phyloP scores from a whole-genome alignment of 2,888 invertebrate species.

The Limulus polyphemus region DNA sequence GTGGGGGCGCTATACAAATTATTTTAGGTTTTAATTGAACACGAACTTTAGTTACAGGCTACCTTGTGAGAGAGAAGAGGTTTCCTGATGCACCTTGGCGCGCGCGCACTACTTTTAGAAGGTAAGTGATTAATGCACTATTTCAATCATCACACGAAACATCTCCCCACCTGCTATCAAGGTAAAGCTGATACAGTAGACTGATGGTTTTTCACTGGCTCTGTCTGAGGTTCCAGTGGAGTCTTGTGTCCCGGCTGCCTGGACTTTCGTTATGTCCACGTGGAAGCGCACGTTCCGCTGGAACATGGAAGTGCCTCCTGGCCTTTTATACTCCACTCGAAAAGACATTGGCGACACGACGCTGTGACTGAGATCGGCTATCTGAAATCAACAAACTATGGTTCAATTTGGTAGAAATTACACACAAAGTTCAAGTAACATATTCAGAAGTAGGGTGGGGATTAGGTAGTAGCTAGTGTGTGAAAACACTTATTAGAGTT shows the following conservation, averaged over 20 bases:
- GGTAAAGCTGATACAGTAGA: conserved; percentile 90
- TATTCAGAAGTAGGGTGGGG: too few relatives aligned
- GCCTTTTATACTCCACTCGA: conserved; percentile 87
- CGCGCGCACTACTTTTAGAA: too few relatives aligned
- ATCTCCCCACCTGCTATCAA: conserved; percentile 64
- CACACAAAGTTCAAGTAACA: too few relatives aligned
- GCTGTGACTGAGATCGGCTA: conserved; percentile 90
- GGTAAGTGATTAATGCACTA: background rate
- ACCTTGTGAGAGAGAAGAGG: too few relatives aligned
- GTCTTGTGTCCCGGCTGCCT: conserved; percentile 22
- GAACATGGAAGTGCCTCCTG: conserved; percentile 79
- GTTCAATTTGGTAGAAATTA: too few relatives aligned
- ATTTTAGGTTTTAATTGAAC: too few relatives aligned
- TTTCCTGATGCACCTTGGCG: too few relatives aligned
- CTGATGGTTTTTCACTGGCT: conserved; percentile 28
- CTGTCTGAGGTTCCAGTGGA: conserved; percentile 6
- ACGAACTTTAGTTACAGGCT: too few relatives aligned
- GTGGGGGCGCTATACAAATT: too few relatives aligned
- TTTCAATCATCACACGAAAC: background rate
- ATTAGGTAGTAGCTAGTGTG: too few relatives aligned
- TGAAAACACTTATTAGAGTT: too few relatives aligned
- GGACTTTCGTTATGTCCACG: conserved; percentile 41
- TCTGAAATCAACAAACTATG: conserved; percentile 44
- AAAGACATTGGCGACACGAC: conserved; percentile 98
- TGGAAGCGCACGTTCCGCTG: conserved; percentile 92